A percentile compares a stretch with the other conserved stretches of the same genome.
Evolutionary conservation across 2,797 vertebrate genomes (phyloP).

Genomic region (Neomorphus geoffroyi): DNA sequence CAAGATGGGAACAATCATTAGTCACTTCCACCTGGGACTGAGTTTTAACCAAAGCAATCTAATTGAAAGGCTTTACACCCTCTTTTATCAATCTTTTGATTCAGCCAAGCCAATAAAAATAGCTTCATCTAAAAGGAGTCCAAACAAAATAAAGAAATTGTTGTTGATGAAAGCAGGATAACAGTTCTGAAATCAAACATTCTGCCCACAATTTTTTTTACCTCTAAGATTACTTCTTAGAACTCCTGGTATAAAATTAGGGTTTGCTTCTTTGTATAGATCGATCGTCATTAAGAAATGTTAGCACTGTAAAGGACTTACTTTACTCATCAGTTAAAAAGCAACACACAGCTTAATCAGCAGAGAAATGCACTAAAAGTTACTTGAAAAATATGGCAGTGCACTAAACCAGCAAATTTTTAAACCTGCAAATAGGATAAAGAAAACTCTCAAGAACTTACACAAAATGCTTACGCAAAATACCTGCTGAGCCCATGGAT

Average conservation of each 20-base stretch:
- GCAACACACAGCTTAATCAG: not conserved
- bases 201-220: not conserved
- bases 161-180: not conserved
- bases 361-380: not conserved
- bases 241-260: not conserved
- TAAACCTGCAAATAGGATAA: not conserved
- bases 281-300: not conserved
- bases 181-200: not conserved
- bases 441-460: not conserved
- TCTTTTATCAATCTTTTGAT: slow-evolving; percentile 29
- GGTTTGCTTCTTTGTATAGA: not conserved
- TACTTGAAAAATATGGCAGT: not conserved
- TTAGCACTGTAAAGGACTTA: not conserved
- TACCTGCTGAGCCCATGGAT: not conserved
- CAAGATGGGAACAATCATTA: not conserved
- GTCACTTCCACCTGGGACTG: slow-evolving; percentile 11
- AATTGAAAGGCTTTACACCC: slow-evolving; percentile 30
- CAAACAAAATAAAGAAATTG: not conserved
- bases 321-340: not conserved
- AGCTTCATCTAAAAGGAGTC: not conserved
- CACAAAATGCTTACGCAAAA: not conserved
- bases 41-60: slow-evolving; percentile 16
- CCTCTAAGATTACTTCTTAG: not conserved
- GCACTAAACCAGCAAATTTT: not conserved
- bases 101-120: not conserved